A percentile compares a stretch with the other conserved stretches of the same genome.
Evolutionary conservation across 2,888 invertebrate species (phyloP).

Genomic region (Netelia virgata): DNA sequence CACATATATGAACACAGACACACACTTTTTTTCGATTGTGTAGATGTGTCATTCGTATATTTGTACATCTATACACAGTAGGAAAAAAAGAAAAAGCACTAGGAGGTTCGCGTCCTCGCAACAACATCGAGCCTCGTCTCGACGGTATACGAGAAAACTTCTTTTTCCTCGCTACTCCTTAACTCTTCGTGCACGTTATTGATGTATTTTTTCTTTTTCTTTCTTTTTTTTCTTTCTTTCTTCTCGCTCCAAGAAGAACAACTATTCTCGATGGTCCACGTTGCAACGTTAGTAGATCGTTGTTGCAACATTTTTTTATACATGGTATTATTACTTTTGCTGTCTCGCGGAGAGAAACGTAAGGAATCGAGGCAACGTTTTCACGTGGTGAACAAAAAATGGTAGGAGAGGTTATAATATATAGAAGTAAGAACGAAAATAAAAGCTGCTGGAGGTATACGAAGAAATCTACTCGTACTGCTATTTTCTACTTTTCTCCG

Average conservation of each 20-base stretch:
- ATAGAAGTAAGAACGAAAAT: conserved; percentile 2
- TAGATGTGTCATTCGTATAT: neutral
- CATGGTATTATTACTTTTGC: conserved; percentile 4
- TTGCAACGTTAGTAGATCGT: conserved; percentile 42
- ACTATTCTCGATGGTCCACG: conserved; percentile 56
- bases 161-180: neutral
- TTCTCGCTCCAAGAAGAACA: conserved; percentile 27
- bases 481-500: conserved; percentile 41
- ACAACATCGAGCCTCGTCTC: conserved; percentile 10
- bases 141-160: conserved; percentile 55
- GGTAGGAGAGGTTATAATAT: neutral
- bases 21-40: neutral
- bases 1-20: conserved; percentile 1
- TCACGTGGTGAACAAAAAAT: conserved; percentile 13
- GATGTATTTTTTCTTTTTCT: neutral
- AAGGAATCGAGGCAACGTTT: conserved; percentile 32
- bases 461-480: conserved; percentile 16
- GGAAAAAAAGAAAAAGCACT: neutral
- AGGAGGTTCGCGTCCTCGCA: conserved; percentile 9
- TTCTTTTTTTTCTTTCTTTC: neutral
- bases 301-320: conserved; percentile 31
- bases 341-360: conserved; percentile 15
- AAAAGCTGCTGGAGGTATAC: conserved; percentile 17
- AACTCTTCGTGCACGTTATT: conserved; percentile 17
- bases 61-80: neutral